Evolutionary conservation across 2,888 invertebrate species (phyloP).

Genomic region (Willowsia nigromaculata): DNA sequence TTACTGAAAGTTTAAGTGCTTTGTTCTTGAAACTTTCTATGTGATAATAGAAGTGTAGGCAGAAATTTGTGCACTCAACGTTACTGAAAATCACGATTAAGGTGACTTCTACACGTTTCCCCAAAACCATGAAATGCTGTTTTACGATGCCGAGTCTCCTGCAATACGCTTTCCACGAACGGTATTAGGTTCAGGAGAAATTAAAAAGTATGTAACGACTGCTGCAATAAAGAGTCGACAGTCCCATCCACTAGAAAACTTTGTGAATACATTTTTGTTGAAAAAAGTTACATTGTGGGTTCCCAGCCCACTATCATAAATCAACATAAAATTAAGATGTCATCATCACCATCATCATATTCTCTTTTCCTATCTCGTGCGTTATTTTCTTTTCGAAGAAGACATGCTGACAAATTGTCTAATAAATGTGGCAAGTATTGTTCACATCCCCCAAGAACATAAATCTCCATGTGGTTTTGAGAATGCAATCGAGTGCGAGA

Average conservation of each 20-base stretch:
- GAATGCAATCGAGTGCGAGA: not conserved
- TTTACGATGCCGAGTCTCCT: too few relatives aligned
- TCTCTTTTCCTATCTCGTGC: constrained; percentile 33
- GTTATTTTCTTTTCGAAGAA: constrained; percentile 36
- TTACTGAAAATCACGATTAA: too few relatives aligned
- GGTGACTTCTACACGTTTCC: too few relatives aligned
- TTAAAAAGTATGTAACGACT: not conserved
- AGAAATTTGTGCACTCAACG: too few relatives aligned
- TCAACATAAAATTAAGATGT: constrained; percentile 72
- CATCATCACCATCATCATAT: constrained; percentile 69
- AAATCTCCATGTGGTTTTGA: constrained; percentile 56
- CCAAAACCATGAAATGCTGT: too few relatives aligned
- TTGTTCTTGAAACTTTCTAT: too few relatives aligned
- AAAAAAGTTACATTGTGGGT: constrained; percentile 18
- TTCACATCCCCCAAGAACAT: constrained; percentile 66
- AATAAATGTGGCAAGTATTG: constrained; percentile 73
- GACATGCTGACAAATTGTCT: constrained; percentile 72
- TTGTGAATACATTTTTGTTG: not conserved
- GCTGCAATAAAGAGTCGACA: not conserved
- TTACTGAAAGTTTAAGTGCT: not conserved
- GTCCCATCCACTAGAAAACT: not conserved
- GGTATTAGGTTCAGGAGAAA: not conserved
- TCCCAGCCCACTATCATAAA: constrained; percentile 68
- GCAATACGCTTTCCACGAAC: not conserved
- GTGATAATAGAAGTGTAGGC: too few relatives aligned